Base-by-base conservation (phyloP, 1,140 invertebrate species). In the Octopus sinensis region DNA sequence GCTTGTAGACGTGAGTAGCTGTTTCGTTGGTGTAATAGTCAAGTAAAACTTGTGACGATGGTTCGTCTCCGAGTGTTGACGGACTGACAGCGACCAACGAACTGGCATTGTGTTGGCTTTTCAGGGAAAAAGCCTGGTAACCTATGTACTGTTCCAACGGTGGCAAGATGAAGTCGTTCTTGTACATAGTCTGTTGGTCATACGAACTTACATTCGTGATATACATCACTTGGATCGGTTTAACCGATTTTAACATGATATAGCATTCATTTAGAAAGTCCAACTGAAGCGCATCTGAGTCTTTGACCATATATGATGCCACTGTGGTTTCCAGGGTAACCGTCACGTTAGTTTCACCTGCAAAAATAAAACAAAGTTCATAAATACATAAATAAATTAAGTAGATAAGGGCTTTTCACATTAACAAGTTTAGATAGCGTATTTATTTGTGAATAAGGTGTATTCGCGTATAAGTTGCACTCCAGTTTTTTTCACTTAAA, bases 131-230 rank as follows among this genome's bases (percentile, higher is more conserved):
- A 43, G 76, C 30, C 43, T 77, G 76, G 68, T 83, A 85, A 0
- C 80, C 80, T 17, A 84, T 80, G 52, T 79, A 85, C 56, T 84
- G 81, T 62, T 85, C 84, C 5, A 84, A 56, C 9, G 81, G 78
- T 1, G 84, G 83, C 30, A 85, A 76, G 76, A 82, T 80, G 56
- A 85, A 85, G 6, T 79, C 84, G 77, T 81, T 85, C 43, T 53
- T 6, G 23, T 77, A 77, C 76, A 53, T 51, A 17, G 43, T 77
- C 23, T 51, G 43, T 6, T 53, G 23, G 23, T 77, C 76, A n/a
- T n/a, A 9, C n/a, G 76, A 77, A 51, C 6, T 12, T 5, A 77
- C 76, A 17, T 77, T 52, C 13, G 76, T 77, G 17, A 77, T 77
- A 51, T 77, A 77, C 76, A 77, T 51, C 5, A 77, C 23, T 10